Conservation (phyloP, 2,888 invertebrate genomes). For the Chrysolina americana region DNA sequence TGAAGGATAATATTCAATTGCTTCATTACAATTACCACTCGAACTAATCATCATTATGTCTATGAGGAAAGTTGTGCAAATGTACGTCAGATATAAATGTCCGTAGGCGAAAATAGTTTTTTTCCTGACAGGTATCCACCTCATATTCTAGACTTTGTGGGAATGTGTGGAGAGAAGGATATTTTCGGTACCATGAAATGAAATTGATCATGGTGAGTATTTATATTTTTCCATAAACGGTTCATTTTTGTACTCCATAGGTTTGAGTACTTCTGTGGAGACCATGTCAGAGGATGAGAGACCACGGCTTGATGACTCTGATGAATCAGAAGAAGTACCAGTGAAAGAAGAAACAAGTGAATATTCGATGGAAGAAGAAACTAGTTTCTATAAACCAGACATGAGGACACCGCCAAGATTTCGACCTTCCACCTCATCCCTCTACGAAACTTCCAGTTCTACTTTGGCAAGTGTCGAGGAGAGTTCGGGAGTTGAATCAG, state of each 20-base stretch:
- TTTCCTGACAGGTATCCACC: too few species aligned
- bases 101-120: too few species aligned
- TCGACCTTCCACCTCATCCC: conserved; percentile 32
- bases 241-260: conserved; percentile 13
- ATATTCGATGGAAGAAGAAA: conserved; percentile 30
- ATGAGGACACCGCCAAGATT: conserved; percentile 54
- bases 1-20: too few species aligned
- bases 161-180: too few species aligned
- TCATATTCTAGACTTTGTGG: too few species aligned
- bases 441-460: conserved; percentile 20
- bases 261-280: conserved; percentile 50
- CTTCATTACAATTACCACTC: too few species aligned
- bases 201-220: too few species aligned
- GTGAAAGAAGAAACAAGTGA: conserved; percentile 14
- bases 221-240: too few species aligned
- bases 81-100: too few species aligned
- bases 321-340: conserved; percentile 12
- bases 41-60: too few species aligned
- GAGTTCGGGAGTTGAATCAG: conserved; percentile 14
- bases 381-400: conserved; percentile 54
- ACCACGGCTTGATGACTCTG: neutral
- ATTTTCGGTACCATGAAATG: too few species aligned
- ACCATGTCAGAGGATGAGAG: conserved; percentile 48
- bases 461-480: conserved; percentile 18
- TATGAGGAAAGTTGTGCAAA: too few species aligned